Percentiles rank a stretch among this genome's conserved stretches.
Evolutionary conservation across 2,113 vertebrate genomes (phyloP).

Genomic region (Petrocephalus zakoni): DNA sequence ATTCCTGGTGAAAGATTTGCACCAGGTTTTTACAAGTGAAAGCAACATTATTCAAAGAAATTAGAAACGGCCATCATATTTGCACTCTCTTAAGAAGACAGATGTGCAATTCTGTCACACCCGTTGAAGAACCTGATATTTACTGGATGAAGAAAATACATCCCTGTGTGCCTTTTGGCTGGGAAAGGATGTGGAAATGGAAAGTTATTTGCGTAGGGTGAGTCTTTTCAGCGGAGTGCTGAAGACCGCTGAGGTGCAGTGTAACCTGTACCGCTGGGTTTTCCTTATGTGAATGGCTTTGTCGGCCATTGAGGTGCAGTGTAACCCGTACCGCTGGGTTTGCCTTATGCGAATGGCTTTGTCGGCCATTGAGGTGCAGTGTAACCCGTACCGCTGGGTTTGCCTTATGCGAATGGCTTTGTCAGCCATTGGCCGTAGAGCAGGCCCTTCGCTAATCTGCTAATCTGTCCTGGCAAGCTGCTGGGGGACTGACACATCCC

Average conservation of each 20-base stretch:
- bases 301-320: neutral
- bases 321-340: too few relatives aligned
- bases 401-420: neutral
- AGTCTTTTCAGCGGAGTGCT: neutral
- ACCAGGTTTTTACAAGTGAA: conserved; percentile 31
- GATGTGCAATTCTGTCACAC: conserved; percentile 32
- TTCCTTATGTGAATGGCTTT: neutral
- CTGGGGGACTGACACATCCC: neutral
- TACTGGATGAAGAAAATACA: conserved; percentile 34
- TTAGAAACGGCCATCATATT: conserved; percentile 38
- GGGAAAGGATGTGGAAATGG: neutral
- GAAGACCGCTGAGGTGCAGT: neutral
- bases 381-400: neutral
- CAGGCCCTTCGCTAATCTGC: neutral
- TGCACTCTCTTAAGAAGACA: conserved; percentile 32
- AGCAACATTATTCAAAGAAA: conserved; percentile 46
- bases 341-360: neutral
- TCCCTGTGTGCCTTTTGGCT: conserved; percentile 25
- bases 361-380: neutral
- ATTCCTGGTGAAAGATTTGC: conserved; percentile 34
- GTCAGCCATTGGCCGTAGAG: neutral
- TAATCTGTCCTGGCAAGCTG: neutral
- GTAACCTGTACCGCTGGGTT: neutral
- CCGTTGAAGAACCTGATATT: conserved; percentile 47
- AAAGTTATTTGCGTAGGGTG: neutral